phyloP scores from a whole-genome alignment of 2,113 vertebrate genomes.

The Actenoides lindsayi region DNA sequence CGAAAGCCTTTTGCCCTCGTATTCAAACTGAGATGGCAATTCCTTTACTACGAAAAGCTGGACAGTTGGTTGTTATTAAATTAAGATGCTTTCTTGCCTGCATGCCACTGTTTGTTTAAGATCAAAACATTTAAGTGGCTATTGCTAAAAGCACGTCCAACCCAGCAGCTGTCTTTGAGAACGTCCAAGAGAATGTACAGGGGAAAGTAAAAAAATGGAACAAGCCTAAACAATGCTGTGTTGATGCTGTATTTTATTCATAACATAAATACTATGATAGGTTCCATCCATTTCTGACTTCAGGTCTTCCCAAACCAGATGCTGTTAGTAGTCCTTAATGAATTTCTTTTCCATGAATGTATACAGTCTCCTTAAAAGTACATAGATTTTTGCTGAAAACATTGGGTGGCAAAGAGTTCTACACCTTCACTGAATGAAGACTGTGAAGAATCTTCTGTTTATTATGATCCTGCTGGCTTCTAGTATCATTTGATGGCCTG shows the following conservation, averaged over 20 bases:
- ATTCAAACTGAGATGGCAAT: background rate
- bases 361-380: background rate
- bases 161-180: background rate
- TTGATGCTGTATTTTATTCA: background rate
- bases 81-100: background rate
- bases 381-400: background rate
- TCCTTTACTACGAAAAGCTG: background rate
- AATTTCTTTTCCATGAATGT: conserved; percentile 4
- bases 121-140: background rate
- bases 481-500: background rate
- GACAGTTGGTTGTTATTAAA: background rate
- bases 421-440: background rate
- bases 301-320: background rate
- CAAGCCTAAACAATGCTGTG: background rate
- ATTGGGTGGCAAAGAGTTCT: background rate
- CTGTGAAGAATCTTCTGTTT: background rate
- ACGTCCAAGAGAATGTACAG: background rate
- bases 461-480: conserved; percentile 9
- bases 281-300: conserved; percentile 4
- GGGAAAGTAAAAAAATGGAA: background rate
- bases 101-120: background rate
- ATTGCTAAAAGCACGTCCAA: background rate
- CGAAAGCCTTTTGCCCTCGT: background rate
- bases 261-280: background rate
- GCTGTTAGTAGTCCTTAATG: background rate